These are phyloP conservation scores for Dendronephthya gigantea DNA, from an alignment of 64 coral and sea anemone genomes.

Conservation along the genomic window DNA sequence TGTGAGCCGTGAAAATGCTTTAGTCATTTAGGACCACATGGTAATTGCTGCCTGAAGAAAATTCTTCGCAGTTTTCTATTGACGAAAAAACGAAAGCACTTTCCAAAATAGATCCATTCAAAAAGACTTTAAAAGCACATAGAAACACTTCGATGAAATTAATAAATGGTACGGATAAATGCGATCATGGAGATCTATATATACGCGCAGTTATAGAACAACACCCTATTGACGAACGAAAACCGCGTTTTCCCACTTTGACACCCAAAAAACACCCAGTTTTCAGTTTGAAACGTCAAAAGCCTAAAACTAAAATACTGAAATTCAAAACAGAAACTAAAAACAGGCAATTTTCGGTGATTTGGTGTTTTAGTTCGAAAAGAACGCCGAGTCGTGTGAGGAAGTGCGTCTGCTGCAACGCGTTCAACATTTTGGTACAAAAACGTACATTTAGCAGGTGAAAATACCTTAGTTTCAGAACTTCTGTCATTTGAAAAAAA, in stretches of 20 bases:
- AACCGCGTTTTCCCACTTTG: not conserved
- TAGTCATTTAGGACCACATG: not conserved
- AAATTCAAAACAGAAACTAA: not conserved
- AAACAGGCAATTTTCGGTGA: not conserved
- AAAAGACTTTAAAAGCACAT: not conserved
- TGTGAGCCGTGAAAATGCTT: not conserved
- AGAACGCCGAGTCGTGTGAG: not conserved
- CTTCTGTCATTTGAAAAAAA: not conserved
- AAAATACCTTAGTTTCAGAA: not conserved
- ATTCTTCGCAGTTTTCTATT: not conserved
- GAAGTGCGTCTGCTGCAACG: not conserved
- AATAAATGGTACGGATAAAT: not conserved
- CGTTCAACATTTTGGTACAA: not conserved
- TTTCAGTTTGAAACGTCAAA: not conserved
- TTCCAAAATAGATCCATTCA: not conserved
- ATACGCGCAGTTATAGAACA: not conserved
- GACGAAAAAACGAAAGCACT: not conserved
- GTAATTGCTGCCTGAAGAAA: not conserved
- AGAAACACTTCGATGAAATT: not conserved
- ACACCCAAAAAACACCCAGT: not conserved
- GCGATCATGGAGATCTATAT: not conserved
- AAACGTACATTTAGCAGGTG: not conserved
- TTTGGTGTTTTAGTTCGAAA: not conserved
- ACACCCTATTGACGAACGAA: not conserved
- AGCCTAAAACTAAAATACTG: not conserved